Conservation (phyloP, 2,113 vertebrate genomes). For the Caloenas nicobarica region DNA sequence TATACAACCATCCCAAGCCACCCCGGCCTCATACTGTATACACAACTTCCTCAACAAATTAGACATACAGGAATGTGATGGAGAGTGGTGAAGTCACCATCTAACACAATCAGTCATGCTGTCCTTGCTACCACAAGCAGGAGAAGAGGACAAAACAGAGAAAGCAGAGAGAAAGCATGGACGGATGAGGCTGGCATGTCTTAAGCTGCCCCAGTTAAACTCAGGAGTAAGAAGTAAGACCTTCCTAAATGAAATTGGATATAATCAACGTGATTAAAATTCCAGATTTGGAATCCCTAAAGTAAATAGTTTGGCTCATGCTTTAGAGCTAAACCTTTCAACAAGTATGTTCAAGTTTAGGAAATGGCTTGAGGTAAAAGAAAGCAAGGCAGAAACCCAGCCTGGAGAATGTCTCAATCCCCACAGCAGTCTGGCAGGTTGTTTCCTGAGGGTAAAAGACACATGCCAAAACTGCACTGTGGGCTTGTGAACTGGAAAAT, state of each 20-base stretch:
- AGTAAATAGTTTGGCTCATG: background rate
- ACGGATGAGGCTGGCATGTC: background rate
- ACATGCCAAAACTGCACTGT: background rate
- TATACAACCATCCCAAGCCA: background rate
- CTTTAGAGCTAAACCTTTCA: background rate
- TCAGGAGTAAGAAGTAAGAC: background rate
- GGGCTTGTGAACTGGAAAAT: background rate
- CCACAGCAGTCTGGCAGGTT: background rate
- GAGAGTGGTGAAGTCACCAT: background rate
- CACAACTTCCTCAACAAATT: background rate
- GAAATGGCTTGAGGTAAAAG: conserved; percentile 18
- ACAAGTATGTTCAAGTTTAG: background rate
- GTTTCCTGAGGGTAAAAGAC: background rate
- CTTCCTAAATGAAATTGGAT: background rate
- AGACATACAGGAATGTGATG: background rate
- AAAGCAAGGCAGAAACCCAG: background rate
- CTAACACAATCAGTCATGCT: background rate
- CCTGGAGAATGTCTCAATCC: background rate
- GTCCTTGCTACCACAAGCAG: background rate
- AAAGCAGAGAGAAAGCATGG: background rate
- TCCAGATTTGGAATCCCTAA: background rate
- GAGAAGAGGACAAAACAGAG: background rate
- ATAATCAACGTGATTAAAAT: background rate
- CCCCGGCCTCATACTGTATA: background rate
- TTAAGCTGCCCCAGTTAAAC: background rate